Percentiles rank a stretch among this genome's conserved stretches.
These are phyloP conservation scores for Stenoptilia bipunctidactyla DNA, from an alignment of 2,888 invertebrate genomes.

Conservation along the genomic window DNA sequence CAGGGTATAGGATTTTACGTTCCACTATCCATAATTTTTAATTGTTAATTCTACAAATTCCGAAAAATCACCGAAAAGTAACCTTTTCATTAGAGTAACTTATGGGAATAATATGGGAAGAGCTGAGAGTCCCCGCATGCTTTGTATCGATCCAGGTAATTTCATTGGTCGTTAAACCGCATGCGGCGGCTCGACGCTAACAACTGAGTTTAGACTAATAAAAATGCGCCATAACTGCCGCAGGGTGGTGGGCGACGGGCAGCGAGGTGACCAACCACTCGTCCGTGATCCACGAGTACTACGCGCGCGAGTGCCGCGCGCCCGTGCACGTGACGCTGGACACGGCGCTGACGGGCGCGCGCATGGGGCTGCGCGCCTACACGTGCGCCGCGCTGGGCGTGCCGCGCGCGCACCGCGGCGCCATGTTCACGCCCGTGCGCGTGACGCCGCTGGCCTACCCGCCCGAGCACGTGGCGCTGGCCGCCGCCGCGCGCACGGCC, in stretches of 20 bases:
- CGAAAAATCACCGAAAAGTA: too few species aligned
- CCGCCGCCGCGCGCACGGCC: constrained; percentile 53
- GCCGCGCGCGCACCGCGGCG: constrained; percentile 92
- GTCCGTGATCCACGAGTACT: constrained; percentile 97
- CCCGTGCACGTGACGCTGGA: constrained; percentile 97
- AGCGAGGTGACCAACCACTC: constrained; percentile 98
- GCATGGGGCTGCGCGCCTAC: constrained; percentile 95
- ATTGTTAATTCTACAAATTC: too few species aligned
- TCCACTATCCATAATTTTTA: too few species aligned
- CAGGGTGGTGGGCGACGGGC: constrained; percentile 98
- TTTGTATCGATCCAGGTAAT: too few species aligned
- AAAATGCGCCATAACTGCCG: too few species aligned
- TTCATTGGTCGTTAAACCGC: too few species aligned
- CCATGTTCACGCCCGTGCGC: constrained; percentile 96
- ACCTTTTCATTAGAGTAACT: too few species aligned
- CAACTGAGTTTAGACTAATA: too few species aligned
- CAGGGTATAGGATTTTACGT: too few species aligned
- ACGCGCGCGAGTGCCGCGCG: constrained; percentile 92
- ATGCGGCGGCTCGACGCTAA: too few species aligned
- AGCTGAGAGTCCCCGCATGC: too few species aligned
- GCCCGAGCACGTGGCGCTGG: constrained; percentile 77
- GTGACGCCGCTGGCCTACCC: constrained; percentile 91
- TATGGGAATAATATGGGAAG: too few species aligned
- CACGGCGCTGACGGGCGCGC: constrained; percentile 86
- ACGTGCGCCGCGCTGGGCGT: constrained; percentile 94